Evolutionary conservation across 2,888 invertebrate genomes (phyloP).

Genomic region (Onchidella celtica): DNA sequence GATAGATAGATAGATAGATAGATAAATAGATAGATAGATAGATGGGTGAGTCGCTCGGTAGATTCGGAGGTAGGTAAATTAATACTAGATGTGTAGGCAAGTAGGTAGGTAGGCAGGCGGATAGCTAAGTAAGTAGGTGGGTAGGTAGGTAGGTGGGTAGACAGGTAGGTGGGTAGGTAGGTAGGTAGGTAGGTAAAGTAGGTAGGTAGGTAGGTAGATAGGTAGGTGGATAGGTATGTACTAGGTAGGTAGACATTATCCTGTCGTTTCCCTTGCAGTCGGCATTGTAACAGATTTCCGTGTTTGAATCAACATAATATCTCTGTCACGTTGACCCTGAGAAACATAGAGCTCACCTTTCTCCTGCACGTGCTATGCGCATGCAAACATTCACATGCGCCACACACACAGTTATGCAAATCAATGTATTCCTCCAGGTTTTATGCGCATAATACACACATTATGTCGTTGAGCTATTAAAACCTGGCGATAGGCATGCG

Average conservation of each 20-base stretch:
- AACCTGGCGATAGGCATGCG: too few species aligned
- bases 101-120: background rate
- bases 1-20: slow-evolving; percentile 3
- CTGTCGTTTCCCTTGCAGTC: too few species aligned
- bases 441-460: too few species aligned
- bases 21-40: slow-evolving; percentile 19
- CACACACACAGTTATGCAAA: too few species aligned
- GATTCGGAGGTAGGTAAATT: background rate
- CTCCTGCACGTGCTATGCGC: too few species aligned
- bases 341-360: too few species aligned
- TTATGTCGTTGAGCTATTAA: too few species aligned
- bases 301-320: too few species aligned
- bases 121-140: background rate
- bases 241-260: background rate
- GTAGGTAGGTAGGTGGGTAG: slow-evolving; percentile 19
- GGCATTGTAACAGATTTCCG: too few species aligned
- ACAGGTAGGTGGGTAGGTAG: slow-evolving; percentile 19
- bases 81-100: background rate
- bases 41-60: slow-evolving; percentile 2
- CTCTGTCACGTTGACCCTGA: too few species aligned
- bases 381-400: too few species aligned
- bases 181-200: slow-evolving; percentile 19
- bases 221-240: background rate
- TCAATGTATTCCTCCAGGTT: too few species aligned
- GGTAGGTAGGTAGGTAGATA: slow-evolving; percentile 1